Conservation (phyloP, 2,113 vertebrate species). For the Arvicanthis niloticus region DNA sequence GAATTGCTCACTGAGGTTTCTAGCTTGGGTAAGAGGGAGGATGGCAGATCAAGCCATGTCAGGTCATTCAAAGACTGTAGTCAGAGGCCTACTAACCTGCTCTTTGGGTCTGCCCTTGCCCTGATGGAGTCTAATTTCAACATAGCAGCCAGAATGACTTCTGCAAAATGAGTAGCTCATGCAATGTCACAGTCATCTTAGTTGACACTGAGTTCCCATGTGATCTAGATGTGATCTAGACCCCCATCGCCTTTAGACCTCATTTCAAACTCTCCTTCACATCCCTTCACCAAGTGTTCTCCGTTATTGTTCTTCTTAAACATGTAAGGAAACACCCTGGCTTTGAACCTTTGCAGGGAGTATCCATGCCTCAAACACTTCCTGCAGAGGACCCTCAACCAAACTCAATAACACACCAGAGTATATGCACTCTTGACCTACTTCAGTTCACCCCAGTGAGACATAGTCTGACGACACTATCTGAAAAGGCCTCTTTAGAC, state of each 20-base stretch:
- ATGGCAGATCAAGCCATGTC: background rate
- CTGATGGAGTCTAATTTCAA: background rate
- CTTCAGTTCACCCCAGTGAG: background rate
- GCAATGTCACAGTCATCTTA: background rate
- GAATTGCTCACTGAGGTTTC: background rate
- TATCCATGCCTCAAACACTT: background rate
- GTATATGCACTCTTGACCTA: background rate
- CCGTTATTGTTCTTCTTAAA: background rate
- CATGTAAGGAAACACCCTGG: background rate
- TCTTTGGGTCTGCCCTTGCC: background rate
- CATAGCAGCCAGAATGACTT: background rate
- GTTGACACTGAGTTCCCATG: background rate
- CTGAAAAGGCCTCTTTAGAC: background rate
- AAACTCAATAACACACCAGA: background rate
- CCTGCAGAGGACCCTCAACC: background rate
- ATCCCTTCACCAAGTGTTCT: background rate
- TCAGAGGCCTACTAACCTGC: background rate
- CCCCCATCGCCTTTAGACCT: background rate
- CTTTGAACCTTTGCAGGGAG: background rate
- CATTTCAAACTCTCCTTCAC: background rate
- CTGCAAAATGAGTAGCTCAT: conserved; percentile 11
- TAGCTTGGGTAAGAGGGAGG: background rate
- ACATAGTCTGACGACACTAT: background rate
- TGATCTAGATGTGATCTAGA: background rate
- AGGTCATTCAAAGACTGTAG: background rate